Percentiles rank a stretch among this genome's conserved stretches.
These are phyloP conservation scores for Micropoecilia bifurca DNA, from an alignment of 2,797 vertebrate species.

Conservation along the genomic window DNA sequence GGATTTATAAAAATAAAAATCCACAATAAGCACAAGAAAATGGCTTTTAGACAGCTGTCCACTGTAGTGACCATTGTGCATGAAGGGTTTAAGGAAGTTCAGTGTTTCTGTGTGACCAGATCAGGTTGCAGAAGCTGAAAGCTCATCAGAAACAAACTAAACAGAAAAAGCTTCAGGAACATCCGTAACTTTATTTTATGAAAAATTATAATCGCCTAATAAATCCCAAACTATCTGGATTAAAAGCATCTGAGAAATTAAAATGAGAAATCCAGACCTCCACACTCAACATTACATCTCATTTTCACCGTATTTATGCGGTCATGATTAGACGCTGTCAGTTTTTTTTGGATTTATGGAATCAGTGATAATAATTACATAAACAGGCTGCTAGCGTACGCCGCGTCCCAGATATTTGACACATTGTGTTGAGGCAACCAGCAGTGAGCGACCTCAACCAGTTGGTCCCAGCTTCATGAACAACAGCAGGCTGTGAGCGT, in stretches of 20 bases:
- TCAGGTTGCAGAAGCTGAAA: not conserved
- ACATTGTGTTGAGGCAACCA: constrained; percentile 22
- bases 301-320: not conserved
- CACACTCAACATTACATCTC: not conserved
- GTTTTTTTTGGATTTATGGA: not conserved
- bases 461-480: constrained; percentile 36
- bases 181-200: not conserved
- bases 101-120: not conserved
- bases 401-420: constrained; percentile 1
- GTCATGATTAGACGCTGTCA: not conserved
- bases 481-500: constrained; percentile 45
- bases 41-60: no score
- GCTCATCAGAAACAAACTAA: not conserved
- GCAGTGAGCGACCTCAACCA: constrained; percentile 33
- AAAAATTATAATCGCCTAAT: not conserved
- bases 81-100: not conserved
- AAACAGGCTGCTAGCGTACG: not conserved
- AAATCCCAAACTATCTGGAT: not conserved
- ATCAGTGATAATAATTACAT: not conserved
- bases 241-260: not conserved
- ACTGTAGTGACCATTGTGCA: no score
- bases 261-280: not conserved
- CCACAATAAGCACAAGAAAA: no score
- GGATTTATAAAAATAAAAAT: no score
- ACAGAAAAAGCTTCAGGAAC: not conserved